phyloP scores from a whole-genome alignment of 2,113 vertebrate species.

The Arizona elegans region DNA sequence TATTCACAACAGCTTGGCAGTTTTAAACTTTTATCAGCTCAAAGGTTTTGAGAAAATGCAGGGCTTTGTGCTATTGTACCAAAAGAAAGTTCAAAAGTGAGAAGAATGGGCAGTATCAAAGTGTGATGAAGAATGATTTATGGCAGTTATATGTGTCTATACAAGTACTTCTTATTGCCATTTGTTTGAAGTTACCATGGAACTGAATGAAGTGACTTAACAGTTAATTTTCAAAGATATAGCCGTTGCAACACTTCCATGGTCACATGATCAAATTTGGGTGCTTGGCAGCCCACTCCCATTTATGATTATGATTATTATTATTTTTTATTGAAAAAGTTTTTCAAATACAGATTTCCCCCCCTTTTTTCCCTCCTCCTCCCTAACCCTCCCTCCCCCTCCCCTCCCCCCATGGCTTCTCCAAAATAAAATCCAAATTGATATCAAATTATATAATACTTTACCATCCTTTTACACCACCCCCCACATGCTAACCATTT shows the following conservation, averaged over 20 bases:
- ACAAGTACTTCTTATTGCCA: neutral
- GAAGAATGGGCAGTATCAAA: neutral
- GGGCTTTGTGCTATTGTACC: neutral
- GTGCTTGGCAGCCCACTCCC: too few species aligned
- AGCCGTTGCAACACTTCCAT: neutral
- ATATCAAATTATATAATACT: too few species aligned
- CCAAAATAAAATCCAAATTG: too few species aligned
- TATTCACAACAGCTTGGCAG: neutral
- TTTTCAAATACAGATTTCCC: too few species aligned
- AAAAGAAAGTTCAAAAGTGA: neutral
- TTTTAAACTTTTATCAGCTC: neutral
- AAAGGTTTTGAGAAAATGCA: neutral
- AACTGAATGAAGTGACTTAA: neutral
- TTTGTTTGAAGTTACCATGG: neutral
- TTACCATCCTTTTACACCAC: too few species aligned
- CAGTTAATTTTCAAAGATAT: neutral
- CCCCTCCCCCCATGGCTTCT: too few species aligned
- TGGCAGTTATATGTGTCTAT: neutral
- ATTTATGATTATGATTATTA: neutral
- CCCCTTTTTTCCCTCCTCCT: too few species aligned
- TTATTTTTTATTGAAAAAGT: too few species aligned
- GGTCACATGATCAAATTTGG: neutral
- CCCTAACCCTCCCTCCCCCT: too few species aligned
- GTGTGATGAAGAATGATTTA: neutral
- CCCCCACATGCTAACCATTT: too few species aligned